Base-by-base conservation (phyloP, 1,140 invertebrate genomes). In the Paramacrobiotus metropolitanus region DNA sequence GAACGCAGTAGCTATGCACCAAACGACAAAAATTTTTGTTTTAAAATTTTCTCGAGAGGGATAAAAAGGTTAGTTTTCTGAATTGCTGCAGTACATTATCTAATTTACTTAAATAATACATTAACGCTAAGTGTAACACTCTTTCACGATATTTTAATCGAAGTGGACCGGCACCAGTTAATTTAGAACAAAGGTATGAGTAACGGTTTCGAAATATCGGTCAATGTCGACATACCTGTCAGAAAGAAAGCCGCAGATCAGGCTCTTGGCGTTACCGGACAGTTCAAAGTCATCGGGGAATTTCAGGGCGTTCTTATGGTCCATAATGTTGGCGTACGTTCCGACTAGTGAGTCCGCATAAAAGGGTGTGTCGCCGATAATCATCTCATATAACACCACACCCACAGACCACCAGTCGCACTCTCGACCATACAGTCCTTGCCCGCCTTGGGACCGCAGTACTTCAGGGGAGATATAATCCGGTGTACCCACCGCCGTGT, bases 391-490 rank as follows among this genome's bases (percentile, higher is more conserved):
- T 0, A 98, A 77, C 73, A 98, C 92, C 60, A 98, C 92, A 44
- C 94, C 94, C 20, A 98, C 92, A 20, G 89, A 93, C 95, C 95
- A 99, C 89, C 90, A 99, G 76, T 99, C 95, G 74, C 94, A 96
- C 74, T 98, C 93, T 34, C 87, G 76, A 0, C 93, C 92, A 65
- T 79, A 79, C 45, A 72, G 68, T 2, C 91, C 89, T 70, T 92
- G 86, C n/a, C 87, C 86, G 69, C 91, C 90, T 74, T 98, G 92
- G 2, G 91, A 95, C 71, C 93, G 86, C 60, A 98, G 77, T 18
- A 98, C 92, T 76, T 99, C 95, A 0, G 95, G 95, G 44, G 91
- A 94, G 67, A 99, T 98, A 69, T 99, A 99, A 75, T 96, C 92
- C 21, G 95, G 95, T 21, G 95, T 99, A 30, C 95, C 95, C 2